Evolutionary conservation across 2,888 invertebrate genomes (phyloP).

Genomic region (Iselma pallidipennis): DNA sequence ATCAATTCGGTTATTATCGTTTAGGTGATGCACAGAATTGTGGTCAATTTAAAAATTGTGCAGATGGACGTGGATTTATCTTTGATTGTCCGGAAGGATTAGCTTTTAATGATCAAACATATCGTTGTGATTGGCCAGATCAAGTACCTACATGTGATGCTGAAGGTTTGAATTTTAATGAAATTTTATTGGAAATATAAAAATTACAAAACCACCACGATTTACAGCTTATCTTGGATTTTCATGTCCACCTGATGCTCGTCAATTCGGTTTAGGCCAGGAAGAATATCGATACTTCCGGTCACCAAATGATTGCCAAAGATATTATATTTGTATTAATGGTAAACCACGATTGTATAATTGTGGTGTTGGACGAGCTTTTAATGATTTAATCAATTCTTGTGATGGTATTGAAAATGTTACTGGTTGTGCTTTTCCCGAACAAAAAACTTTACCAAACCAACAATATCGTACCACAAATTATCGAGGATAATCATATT

Average conservation of each 20-base stretch:
- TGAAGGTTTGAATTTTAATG: slow-evolving; percentile 63
- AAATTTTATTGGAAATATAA: neutral
- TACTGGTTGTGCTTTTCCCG: slow-evolving; percentile 66
- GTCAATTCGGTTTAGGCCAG: slow-evolving; percentile 52
- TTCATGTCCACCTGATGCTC: slow-evolving; percentile 68
- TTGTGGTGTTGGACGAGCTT: slow-evolving; percentile 78
- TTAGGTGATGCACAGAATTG: slow-evolving; percentile 70
- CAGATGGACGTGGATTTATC: slow-evolving; percentile 70
- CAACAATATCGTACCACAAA: slow-evolving; percentile 13
- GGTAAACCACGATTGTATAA: slow-evolving; percentile 73
- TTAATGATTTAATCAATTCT: slow-evolving; percentile 70
- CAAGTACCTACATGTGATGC: slow-evolving; percentile 79
- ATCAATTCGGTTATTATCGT: slow-evolving; percentile 81
- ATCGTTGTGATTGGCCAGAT: slow-evolving; percentile 89
- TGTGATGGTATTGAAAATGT: slow-evolving; percentile 83
- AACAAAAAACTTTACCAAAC: slow-evolving; percentile 18
- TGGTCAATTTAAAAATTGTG: slow-evolving; percentile 82
- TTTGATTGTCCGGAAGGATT: slow-evolving; percentile 84
- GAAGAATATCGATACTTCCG: slow-evolving; percentile 60
- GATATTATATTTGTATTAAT: slow-evolving; percentile 77
- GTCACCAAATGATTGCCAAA: slow-evolving; percentile 71
- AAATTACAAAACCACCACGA: too few species aligned
- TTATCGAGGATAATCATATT: neutral
- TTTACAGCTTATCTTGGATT: slow-evolving; percentile 77
- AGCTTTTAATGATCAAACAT: slow-evolving; percentile 64